phyloP scores from a whole-genome alignment of 1,140 invertebrate genomes.

The Drosophila setifemur region DNA sequence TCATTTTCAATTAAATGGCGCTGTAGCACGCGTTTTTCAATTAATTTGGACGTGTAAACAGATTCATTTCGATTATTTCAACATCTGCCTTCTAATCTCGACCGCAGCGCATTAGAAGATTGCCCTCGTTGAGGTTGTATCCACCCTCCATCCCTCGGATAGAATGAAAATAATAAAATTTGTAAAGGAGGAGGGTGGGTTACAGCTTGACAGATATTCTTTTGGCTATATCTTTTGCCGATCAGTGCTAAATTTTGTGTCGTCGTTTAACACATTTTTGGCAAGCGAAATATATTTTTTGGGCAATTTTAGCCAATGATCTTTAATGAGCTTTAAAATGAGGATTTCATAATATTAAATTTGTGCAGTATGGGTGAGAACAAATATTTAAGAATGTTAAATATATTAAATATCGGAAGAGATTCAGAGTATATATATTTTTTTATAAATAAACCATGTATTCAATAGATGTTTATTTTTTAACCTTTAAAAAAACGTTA shows the following conservation, averaged over 20 bases:
- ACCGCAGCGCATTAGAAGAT: conserved; percentile 51
- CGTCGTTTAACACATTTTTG: conserved; percentile 44
- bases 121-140: conserved; percentile 20
- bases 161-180: conserved; percentile 6
- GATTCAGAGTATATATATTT: no score
- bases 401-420: no score
- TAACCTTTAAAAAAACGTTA: no score
- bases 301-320: conserved; percentile 33
- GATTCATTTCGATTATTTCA: conserved; percentile 82
- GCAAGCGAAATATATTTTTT: conserved; percentile 15
- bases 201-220: background rate
- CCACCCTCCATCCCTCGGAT: background rate
- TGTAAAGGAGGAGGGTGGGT: background rate
- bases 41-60: conserved; percentile 81
- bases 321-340: conserved; percentile 10
- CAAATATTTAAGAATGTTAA: no score
- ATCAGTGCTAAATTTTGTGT: conserved; percentile 45
- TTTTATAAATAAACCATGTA: no score
- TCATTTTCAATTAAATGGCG: conserved; percentile 80
- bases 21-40: conserved; percentile 74
- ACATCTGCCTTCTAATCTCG: conserved; percentile 72
- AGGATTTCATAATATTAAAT: no score
- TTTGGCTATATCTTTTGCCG: background rate
- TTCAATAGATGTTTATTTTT: no score
- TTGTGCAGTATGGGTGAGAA: no score